Evolutionary conservation across 2,797 vertebrate genomes (phyloP).

Genomic region (Microhierax caerulescens): DNA sequence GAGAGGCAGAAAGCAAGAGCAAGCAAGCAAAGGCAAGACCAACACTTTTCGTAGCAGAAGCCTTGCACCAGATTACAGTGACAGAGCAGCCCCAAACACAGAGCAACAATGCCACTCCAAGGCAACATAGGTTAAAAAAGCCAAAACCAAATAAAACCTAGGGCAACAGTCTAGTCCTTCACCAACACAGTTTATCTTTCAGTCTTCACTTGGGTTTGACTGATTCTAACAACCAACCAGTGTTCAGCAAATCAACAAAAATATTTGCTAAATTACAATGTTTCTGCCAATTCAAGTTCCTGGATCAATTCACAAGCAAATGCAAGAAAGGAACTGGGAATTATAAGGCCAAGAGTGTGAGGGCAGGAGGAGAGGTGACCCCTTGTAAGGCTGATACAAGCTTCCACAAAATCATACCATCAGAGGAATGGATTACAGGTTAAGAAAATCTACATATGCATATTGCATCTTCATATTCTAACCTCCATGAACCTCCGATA

Average conservation of each 20-base stretch:
- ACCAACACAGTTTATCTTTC: not conserved
- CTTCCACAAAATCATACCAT: not conserved
- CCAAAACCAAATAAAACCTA: fast-evolving
- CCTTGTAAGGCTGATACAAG: not conserved
- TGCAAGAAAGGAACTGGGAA: not conserved
- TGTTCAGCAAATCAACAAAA: not conserved
- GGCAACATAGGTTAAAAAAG: not conserved
- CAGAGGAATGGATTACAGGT: not conserved
- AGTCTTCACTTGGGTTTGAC: not conserved
- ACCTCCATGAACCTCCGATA: not conserved
- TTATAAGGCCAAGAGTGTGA: fast-evolving
- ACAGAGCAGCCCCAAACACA: not conserved
- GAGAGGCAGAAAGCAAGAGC: not conserved
- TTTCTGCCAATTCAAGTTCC: not conserved
- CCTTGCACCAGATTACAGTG: not conserved
- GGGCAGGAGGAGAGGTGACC: not conserved
- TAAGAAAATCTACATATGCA: not conserved
- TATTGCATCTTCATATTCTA: not conserved
- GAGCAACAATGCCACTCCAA: not conserved
- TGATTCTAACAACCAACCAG: not conserved
- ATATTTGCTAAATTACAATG: not conserved
- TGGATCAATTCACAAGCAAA: not conserved
- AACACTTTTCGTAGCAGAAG: not conserved
- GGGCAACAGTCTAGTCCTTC: not conserved
- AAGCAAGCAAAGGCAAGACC: not conserved